Evolutionary conservation across 2,888 invertebrate species (phyloP), one percentile per base, ranked within the genome.

Genomic region (Hanleya hanleyi): DNA sequence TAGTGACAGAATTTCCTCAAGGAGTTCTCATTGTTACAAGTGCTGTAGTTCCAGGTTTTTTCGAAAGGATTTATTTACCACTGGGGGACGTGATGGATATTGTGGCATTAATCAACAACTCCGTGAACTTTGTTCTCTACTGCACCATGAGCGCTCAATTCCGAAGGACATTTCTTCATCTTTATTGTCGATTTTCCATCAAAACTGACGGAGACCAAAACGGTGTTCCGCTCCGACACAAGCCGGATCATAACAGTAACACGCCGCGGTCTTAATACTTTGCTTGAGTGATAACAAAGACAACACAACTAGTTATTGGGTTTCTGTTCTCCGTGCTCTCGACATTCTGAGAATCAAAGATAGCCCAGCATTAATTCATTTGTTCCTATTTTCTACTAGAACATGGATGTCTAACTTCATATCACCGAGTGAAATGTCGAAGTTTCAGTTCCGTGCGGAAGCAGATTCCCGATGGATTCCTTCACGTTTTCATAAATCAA

Each of bases 121-220:
- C 96, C 0, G 95, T 97, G 71, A 98, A 97, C 91, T 98, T 98
- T 87, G 94, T 97, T 75, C 92, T 98, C 35, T 98, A 97, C 89
- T 97, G 97, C 87, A 93, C 95, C 71, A 97, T 98, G 97, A 97
- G 96, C 77, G 93, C 95, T 76, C 97, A 97, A 92, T 98, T 98
- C 90, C 93, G 98, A 2, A 84, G 89, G 67, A 92, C 92, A 3
- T 91, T 92, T 75, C 79, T 88, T 0, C 74, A 81, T 38, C 74
- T 86, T 12, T 86, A 82, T 73, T 87, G 84, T 70, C 77, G 74
- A 1, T 64, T 64, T 26, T 35, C 38, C 3, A 36, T 12, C 15
- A 35, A 35, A 26, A 26, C 18, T 37, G 36, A 37, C 15, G 33
- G 15, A 18, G 37, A 9, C 12, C 15, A 18, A 7, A 37, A 22